Percentiles rank a stretch among this genome's conserved stretches.
Conservation (phyloP, 2,888 invertebrate species). For the Perithous albicinctus region DNA sequence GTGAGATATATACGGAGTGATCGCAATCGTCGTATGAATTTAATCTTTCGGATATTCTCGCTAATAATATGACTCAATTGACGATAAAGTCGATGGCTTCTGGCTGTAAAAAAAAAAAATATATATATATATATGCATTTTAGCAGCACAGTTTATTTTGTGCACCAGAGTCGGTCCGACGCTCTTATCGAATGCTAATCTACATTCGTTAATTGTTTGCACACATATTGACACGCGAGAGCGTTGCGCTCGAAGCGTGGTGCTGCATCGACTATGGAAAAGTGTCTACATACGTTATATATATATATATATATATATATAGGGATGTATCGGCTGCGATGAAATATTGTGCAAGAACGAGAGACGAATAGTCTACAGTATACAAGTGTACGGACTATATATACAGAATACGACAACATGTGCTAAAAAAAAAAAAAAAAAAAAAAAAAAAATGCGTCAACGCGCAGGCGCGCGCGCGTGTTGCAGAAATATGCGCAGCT, state of each 20-base stretch:
- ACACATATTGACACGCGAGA: constrained; percentile 58
- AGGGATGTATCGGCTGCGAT: constrained; percentile 34
- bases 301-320: no score
- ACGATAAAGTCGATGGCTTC: constrained; percentile 42
- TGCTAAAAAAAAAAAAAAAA: no score
- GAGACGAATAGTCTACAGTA: constrained; percentile 27
- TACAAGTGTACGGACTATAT: not conserved
- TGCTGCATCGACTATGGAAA: constrained; percentile 20
- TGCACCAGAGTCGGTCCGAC: constrained; percentile 2
- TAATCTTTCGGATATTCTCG: constrained; percentile 2
- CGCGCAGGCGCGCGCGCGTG: not conserved
- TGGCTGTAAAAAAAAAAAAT: not conserved
- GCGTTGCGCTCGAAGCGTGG: constrained; percentile 56
- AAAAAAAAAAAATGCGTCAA: constrained; percentile 53
- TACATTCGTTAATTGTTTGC: constrained; percentile 67
- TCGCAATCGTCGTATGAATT: constrained; percentile 1
- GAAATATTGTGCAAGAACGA: constrained; percentile 54
- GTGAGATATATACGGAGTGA: not conserved
- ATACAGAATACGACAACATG: constrained; percentile 16
- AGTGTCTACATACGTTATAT: not conserved
- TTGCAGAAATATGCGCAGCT: constrained; percentile 60
- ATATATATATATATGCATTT: constrained; percentile 28
- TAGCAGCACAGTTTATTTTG: constrained; percentile 42
- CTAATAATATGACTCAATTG: constrained; percentile 37
- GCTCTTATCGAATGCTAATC: constrained; percentile 65